A percentile compares a stretch with the other conserved stretches of the same genome.
Evolutionary conservation across 2,113 vertebrate species (phyloP).

Genomic region (Erythrolamprus reginae): DNA sequence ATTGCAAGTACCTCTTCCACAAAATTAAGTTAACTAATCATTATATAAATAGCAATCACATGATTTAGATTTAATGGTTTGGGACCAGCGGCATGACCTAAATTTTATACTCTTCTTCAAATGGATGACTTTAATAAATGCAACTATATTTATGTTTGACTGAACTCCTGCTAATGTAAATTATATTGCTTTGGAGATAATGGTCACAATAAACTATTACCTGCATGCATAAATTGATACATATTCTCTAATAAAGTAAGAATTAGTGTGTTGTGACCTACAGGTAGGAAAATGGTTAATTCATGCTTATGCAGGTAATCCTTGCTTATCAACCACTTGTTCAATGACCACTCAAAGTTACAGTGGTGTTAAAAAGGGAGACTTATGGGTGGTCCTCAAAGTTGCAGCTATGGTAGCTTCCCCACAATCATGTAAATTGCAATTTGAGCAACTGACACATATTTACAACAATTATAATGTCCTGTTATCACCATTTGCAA

Average conservation of each 20-base stretch:
- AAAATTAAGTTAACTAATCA: background rate
- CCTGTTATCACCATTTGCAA: background rate
- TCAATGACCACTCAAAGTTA: background rate
- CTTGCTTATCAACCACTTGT: background rate
- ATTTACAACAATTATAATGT: background rate
- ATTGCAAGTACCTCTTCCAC: background rate
- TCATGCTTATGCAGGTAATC: background rate
- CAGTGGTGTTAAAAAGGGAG: background rate
- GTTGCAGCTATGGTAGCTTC: background rate
- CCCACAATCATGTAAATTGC: background rate
- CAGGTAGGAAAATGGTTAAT: background rate
- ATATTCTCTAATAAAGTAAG: background rate
- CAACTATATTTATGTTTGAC: background rate
- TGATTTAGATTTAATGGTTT: background rate
- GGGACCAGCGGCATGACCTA: background rate
- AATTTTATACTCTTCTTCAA: background rate
- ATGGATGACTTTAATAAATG: background rate
- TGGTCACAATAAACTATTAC: background rate
- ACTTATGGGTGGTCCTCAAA: background rate
- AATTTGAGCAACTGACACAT: background rate
- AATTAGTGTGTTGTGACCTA: background rate
- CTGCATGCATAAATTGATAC: background rate
- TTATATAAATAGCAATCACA: conserved; percentile 6
- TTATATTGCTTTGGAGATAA: background rate
- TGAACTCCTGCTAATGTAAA: background rate